These are phyloP conservation scores for Parambassis ranga DNA, from an alignment of 2,797 vertebrate genomes.

Conservation along the genomic window DNA sequence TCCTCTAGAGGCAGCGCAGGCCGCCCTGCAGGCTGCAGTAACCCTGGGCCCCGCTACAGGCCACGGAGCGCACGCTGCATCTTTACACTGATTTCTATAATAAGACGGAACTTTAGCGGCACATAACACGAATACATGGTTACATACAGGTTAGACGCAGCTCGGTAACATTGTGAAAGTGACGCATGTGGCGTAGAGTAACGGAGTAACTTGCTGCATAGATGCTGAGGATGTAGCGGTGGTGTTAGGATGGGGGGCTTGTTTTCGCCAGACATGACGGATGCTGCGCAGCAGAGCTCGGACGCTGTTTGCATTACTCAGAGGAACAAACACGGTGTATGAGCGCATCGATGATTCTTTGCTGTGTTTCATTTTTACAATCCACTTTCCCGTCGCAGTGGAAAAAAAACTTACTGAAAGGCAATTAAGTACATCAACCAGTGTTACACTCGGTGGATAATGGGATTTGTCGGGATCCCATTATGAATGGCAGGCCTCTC, in stretches of 20 bases:
- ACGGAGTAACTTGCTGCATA: conserved; percentile 24
- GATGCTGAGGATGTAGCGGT: conserved; percentile 62
- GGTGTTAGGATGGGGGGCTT: conserved; percentile 57
- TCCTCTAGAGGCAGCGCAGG: conserved; percentile 37
- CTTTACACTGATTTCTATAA: background rate
- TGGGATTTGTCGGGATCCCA: conserved; percentile 20
- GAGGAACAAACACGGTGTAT: background rate
- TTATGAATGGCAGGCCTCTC: conserved; percentile 5
- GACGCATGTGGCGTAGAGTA: background rate
- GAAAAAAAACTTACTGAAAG: conserved; percentile 12
- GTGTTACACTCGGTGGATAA: conserved; percentile 29
- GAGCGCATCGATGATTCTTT: background rate
- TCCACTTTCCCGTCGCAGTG: background rate
- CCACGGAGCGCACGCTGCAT: conserved; percentile 36
- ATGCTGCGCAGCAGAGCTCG: conserved; percentile 68
- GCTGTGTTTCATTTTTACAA: background rate
- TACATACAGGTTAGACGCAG: too few species aligned
- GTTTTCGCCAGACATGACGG: conserved; percentile 70
- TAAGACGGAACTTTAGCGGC: background rate
- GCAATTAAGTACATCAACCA: background rate
- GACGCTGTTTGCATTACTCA: conserved; percentile 22
- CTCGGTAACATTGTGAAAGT: background rate
- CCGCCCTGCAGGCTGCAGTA: conserved; percentile 64
- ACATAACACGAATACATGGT: too few species aligned
- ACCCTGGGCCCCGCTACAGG: conserved; percentile 59